Evolutionary conservation across 2,113 vertebrate genomes (phyloP).

Genomic region (Bubalus kerabau): DNA sequence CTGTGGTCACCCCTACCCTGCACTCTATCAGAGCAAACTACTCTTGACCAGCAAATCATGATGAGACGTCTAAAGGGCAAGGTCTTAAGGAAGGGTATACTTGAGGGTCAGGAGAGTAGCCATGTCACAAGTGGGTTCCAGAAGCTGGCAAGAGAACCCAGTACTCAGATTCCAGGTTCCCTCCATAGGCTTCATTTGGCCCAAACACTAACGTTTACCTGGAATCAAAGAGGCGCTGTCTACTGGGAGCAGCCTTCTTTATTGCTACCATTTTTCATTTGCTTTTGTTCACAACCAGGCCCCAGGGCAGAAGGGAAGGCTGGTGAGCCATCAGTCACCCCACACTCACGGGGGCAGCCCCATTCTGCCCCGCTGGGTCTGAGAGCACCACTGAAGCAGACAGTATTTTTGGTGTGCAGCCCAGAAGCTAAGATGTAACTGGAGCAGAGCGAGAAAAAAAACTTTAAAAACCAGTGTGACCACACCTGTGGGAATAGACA

Average conservation of each 20-base stretch:
- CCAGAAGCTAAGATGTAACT: background rate
- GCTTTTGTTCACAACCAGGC: background rate
- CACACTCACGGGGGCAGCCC: background rate
- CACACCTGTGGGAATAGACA: slow-evolving; percentile 6
- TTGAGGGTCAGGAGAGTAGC: background rate
- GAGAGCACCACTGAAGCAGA: background rate
- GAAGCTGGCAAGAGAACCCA: background rate
- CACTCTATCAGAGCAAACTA: background rate
- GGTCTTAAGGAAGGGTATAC: background rate
- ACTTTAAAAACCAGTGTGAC: background rate
- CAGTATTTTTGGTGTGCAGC: background rate
- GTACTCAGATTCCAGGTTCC: background rate
- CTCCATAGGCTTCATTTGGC: background rate
- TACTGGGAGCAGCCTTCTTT: background rate
- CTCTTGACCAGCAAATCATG: background rate
- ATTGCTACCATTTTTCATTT: slow-evolving; percentile 36
- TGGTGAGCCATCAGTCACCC: background rate
- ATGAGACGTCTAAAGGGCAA: background rate
- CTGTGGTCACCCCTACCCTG: background rate
- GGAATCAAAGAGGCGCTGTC: slow-evolving; percentile 38
- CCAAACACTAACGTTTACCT: background rate
- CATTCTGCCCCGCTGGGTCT: background rate
- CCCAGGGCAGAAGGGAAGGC: background rate
- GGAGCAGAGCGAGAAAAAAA: background rate
- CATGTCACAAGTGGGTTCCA: background rate